Base-by-base conservation (phyloP, 2,888 invertebrate species). In the Frankliniella fusca region DNA sequence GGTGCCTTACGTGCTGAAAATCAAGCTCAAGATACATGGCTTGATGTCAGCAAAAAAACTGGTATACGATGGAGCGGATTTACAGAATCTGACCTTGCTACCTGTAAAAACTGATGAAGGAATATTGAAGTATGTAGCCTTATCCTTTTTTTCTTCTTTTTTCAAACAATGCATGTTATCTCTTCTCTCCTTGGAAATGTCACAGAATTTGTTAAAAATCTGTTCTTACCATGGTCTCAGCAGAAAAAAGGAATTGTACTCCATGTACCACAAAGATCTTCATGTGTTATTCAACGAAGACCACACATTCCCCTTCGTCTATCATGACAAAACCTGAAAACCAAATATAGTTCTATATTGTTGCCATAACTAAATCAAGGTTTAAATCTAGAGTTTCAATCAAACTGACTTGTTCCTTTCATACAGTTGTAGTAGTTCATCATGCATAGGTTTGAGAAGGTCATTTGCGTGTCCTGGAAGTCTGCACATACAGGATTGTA, bases 1-100 rank as follows among this genome's bases (percentile, higher is more conserved):
- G 95, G 95, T 0, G 89, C 92, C 2, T 90, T 90, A 80, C 91
- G 89, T 86, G 95, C 95, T 0, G 89, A 89, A 18, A 87, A 86
- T 48, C 90, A 92, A 82, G 94, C 95, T 38, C 90, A 90, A 84
- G 85, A 86, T 38, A 93, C 93, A n/a, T 92, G 92, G 90, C 87
- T 86, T 49, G 92, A 92, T 86, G 93, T 93, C 12, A 91, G 90
- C 84, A 87, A 89, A 82, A 91, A 91, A 86, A 89, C 93, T 82
- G 94, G 94, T 12, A 87, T 87, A 83, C 85, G 15, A 15, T 12
- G 20, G 23, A 11, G 61, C 61, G 61, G 11, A 18, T 7, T 61
- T 11, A 76, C 23, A 76, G 70, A 76, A 76, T 54, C 20, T 54
- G 20, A 20, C 54, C 15, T 27, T 27, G 11, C 70, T 27, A 11